These are phyloP conservation scores for Helicolenus hilgendorfi DNA, from an alignment of 2,797 vertebrate genomes.

Conservation along the genomic window DNA sequence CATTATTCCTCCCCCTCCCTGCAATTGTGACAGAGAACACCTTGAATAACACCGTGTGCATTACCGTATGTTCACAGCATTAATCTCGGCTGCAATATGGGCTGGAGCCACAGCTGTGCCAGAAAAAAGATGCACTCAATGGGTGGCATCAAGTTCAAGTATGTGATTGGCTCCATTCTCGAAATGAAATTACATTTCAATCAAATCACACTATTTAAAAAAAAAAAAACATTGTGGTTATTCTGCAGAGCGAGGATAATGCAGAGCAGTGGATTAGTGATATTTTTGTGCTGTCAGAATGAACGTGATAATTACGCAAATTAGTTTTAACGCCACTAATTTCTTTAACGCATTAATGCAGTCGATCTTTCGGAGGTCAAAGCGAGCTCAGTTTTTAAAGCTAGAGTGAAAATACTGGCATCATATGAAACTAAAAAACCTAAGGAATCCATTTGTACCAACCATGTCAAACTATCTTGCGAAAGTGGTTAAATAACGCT, in stretches of 20 bases:
- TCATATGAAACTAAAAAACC: too few relatives aligned
- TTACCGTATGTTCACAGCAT: constrained; percentile 56
- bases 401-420: too few relatives aligned
- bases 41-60: constrained; percentile 48
- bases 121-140: constrained; percentile 35
- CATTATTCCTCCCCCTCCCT: constrained; percentile 56
- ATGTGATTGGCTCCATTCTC: constrained; percentile 44
- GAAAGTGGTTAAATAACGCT: too few relatives aligned
- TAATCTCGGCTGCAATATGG: constrained; percentile 46
- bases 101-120: constrained; percentile 49
- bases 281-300: constrained; percentile 9
- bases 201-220: constrained; percentile 26
- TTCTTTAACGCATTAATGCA: too few relatives aligned
- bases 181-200: constrained; percentile 50
- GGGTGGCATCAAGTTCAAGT: constrained; percentile 44
- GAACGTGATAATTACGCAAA: too few relatives aligned
- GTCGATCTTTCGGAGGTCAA: too few relatives aligned
- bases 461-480: too few relatives aligned
- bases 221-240: neutral
- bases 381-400: too few relatives aligned
- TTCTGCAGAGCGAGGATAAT: neutral
- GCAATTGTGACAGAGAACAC: constrained; percentile 61
- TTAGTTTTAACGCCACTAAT: too few relatives aligned
- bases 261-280: neutral
- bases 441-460: too few relatives aligned